Conservation (phyloP, 2,113 vertebrate genomes). For the Henicopernis longicauda region DNA sequence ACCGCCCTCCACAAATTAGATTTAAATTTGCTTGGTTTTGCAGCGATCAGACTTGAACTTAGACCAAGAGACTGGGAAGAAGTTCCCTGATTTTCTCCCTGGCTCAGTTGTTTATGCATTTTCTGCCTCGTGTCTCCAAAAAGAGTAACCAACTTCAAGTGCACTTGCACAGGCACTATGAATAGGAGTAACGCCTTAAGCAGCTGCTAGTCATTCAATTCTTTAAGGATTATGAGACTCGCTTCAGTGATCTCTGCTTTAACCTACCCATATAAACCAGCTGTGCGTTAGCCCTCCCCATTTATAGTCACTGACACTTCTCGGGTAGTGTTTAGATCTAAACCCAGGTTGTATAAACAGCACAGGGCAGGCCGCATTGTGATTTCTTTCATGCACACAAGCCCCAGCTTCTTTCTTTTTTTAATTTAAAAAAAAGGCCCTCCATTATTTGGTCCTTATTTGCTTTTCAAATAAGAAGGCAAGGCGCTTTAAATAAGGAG, state of each 20-base stretch:
- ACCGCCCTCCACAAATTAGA: neutral
- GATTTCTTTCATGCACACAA: neutral
- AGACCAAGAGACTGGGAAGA: neutral
- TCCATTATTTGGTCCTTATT: constrained; percentile 30
- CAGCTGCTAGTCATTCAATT: constrained; percentile 47
- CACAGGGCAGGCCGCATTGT: constrained; percentile 19
- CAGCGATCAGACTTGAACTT: neutral
- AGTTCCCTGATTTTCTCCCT: neutral
- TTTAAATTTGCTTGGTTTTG: neutral
- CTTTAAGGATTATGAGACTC: neutral
- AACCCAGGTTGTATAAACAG: constrained; percentile 48
- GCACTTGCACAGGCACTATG: constrained; percentile 6
- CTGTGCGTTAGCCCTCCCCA: neutral
- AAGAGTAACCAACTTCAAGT: constrained; percentile 30
- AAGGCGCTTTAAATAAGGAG: neutral
- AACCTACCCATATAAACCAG: constrained; percentile 38
- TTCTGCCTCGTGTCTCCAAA: constrained; percentile 22
- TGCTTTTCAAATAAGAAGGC: constrained; percentile 35
- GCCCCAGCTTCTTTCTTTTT: neutral
- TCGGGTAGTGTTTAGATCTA: neutral
- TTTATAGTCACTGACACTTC: constrained; percentile 54
- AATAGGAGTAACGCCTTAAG: constrained; percentile 29
- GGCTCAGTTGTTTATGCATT: neutral
- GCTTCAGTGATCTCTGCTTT: constrained; percentile 44
- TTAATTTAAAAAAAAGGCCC: neutral